Conservation (phyloP, 2,113 vertebrate species). For the Channa maculata region DNA sequence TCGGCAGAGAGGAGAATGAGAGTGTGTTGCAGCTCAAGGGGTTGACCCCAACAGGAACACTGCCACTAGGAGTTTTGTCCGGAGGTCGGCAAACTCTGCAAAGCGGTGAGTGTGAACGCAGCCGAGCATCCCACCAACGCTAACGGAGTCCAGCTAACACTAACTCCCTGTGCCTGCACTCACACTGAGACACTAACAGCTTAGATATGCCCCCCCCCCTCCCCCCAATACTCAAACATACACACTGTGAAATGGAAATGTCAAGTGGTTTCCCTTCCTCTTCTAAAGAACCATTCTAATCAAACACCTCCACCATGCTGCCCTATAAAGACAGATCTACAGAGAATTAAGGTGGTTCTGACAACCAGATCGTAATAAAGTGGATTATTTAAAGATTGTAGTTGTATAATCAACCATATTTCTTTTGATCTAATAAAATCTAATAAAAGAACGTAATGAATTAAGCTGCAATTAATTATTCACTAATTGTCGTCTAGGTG, state of each 20-base stretch:
- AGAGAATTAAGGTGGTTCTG: not conserved
- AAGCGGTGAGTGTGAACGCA: constrained; percentile 85
- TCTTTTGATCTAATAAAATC: too few species aligned
- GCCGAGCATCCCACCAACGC: constrained; percentile 24
- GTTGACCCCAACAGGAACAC: constrained; percentile 94
- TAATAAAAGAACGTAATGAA: too few species aligned
- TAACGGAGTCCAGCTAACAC: constrained; percentile 50
- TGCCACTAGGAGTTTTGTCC: constrained; percentile 94
- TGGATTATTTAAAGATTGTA: too few species aligned
- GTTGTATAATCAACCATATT: too few species aligned
- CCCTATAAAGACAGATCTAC: constrained; percentile 1
- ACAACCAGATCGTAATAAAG: too few species aligned
- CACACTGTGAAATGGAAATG: not conserved
- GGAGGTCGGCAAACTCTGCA: constrained; percentile 94
- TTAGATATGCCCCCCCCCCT: not conserved
- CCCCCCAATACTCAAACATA: not conserved
- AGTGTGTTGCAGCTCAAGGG: constrained; percentile 97
- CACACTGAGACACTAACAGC: constrained; percentile 53
- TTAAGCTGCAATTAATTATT: too few species aligned
- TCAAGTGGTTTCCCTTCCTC: not conserved
- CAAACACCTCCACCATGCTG: constrained; percentile 17
- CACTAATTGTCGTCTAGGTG: too few species aligned
- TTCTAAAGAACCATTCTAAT: not conserved
- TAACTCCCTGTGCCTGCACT: constrained; percentile 63
- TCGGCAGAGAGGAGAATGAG: constrained; percentile 94